phyloP scores from a whole-genome alignment of 2,797 vertebrate species.

The Tapirus indicus region DNA sequence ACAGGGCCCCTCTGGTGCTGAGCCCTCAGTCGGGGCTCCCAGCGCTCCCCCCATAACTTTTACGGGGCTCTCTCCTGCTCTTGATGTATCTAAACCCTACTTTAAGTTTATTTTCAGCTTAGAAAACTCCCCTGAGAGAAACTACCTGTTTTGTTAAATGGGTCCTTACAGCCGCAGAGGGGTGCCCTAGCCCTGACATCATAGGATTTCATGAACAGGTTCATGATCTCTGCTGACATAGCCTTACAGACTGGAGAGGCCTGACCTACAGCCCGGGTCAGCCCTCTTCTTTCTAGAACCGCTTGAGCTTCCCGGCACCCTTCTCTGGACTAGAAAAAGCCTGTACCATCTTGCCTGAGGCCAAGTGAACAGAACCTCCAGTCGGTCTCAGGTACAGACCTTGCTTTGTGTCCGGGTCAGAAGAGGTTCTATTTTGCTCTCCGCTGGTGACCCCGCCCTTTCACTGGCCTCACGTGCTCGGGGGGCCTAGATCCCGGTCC shows the following conservation, averaged over 20 bases:
- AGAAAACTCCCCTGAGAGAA: neutral
- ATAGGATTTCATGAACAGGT: neutral
- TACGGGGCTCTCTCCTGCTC: too few species aligned
- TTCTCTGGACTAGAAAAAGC: neutral
- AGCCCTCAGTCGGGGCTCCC: fast-evolving
- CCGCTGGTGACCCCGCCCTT: fast-evolving
- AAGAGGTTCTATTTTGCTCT: neutral
- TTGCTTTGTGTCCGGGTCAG: neutral
- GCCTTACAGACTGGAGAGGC: neutral
- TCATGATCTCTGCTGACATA: neutral
- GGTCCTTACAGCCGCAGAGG: neutral
- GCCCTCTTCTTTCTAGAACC: neutral
- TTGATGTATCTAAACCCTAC: neutral
- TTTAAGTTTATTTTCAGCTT: neutral
- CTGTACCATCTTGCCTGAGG: neutral
- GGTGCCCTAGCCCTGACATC: neutral
- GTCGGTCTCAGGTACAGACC: fast-evolving
- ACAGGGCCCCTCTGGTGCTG: neutral
- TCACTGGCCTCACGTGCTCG: fast-evolving
- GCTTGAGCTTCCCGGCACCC: neutral
- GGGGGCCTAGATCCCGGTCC: neutral
- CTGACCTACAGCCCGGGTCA: neutral
- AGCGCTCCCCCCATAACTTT: neutral
- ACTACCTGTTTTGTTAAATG: neutral
- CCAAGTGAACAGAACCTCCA: neutral